Evolutionary conservation across 92 coral and sea anemone species (phyloP).

Genomic region (Anthopleura xanthogrammica): DNA sequence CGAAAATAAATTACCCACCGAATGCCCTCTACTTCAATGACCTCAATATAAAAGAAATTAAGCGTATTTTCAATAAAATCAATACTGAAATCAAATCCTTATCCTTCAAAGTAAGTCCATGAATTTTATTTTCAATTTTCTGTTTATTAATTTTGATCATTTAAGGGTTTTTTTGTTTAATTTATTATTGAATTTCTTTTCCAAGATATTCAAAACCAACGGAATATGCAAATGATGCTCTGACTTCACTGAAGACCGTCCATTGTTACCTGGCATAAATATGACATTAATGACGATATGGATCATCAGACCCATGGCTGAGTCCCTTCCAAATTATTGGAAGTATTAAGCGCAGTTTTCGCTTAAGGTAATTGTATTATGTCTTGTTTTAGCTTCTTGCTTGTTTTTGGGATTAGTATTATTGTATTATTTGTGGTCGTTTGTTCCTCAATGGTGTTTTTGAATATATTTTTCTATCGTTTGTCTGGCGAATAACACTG

Average conservation of each 20-base stretch:
- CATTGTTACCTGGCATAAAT: not conserved
- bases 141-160: not conserved
- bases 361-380: not conserved
- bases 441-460: too few relatives aligned
- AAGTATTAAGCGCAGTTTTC: not conserved
- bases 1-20: too few relatives aligned
- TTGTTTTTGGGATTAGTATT: not conserved
- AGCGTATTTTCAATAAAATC: not conserved
- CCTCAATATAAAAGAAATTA: not conserved
- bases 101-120: not conserved
- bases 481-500: not conserved
- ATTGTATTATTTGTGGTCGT: not conserved
- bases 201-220: constrained; percentile 7
- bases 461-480: not conserved
- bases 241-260: not conserved
- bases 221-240: constrained; percentile 18
- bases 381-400: not conserved
- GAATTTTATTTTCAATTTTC: not conserved
- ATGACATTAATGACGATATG: constrained; percentile 5
- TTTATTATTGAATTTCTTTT: constrained; percentile 5
- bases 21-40: too few relatives aligned
- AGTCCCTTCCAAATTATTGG: not conserved
- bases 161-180: not conserved
- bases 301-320: not conserved
- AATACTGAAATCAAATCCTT: not conserved